Evolutionary conservation across 2,888 invertebrate genomes (phyloP).

Genomic region (Platypus cylindrus): DNA sequence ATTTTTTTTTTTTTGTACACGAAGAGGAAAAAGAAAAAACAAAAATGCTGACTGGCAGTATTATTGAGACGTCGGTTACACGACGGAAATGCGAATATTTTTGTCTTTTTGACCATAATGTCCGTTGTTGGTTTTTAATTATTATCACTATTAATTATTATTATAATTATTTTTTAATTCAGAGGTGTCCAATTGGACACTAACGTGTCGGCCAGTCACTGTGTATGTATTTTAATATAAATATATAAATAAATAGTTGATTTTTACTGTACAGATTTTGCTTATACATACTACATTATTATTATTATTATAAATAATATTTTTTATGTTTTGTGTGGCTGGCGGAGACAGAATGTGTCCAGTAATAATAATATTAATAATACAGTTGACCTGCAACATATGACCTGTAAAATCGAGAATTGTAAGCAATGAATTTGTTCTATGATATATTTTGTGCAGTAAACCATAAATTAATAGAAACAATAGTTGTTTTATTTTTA

Average conservation of each 20-base stretch:
- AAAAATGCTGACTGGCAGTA: conserved; percentile 37
- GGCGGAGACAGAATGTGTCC: conserved; percentile 8
- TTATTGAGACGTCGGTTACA: conserved; percentile 25
- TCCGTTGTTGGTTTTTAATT: conserved; percentile 14
- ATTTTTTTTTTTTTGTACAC: conserved; percentile 34
- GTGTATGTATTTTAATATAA: conserved; percentile 17
- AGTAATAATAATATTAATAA: conserved; percentile 1
- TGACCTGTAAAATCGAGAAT: conserved; percentile 35
- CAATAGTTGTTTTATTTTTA: conserved; percentile 9
- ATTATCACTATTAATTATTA: too few relatives aligned
- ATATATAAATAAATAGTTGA: conserved; percentile 23
- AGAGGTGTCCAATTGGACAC: conserved; percentile 5
- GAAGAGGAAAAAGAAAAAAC: too few relatives aligned
- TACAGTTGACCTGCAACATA: conserved; percentile 32
- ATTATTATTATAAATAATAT: too few relatives aligned
- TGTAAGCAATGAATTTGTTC: conserved; percentile 36
- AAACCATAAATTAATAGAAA: conserved; percentile 23
- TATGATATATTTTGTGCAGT: conserved; percentile 40
- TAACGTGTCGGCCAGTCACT: conserved; percentile 10
- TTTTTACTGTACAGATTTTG: conserved; percentile 25
- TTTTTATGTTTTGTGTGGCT: conserved; percentile 19
- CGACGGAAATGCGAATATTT: conserved; percentile 9
- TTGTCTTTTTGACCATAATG: conserved; percentile 6
- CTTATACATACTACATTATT: conserved; percentile 22
- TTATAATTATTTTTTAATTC: too few relatives aligned